These are phyloP conservation scores for Phoronis australis DNA, from an alignment of 2,888 invertebrate genomes.

Conservation along the genomic window DNA sequence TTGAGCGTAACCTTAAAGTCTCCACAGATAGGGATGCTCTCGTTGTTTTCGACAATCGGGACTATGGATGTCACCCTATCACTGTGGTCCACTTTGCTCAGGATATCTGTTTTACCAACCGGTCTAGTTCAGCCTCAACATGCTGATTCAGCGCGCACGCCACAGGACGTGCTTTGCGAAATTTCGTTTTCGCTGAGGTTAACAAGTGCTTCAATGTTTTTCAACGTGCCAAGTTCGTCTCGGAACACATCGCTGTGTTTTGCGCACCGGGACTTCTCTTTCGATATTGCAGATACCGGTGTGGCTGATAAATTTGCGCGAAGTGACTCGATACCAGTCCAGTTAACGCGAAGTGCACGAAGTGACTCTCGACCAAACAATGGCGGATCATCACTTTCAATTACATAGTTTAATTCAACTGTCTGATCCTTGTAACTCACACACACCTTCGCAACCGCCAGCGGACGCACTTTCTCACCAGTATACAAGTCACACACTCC, in stretches of 20 bases:
- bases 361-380: conserved; percentile 9
- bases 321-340: conserved; percentile 8
- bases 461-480: not conserved
- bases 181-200: conserved; percentile 2
- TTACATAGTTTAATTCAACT: not conserved
- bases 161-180: conserved; percentile 6
- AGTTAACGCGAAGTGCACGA: conserved; percentile 2
- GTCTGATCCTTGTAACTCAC: not conserved
- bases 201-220: conserved; percentile 2
- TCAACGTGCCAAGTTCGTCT: conserved; percentile 1
- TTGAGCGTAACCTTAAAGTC: too few species aligned
- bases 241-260: not conserved
- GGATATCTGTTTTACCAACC: conserved; percentile 10
- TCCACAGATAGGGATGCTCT: too few species aligned
- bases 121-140: conserved; percentile 18
- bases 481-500: too few species aligned
- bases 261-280: not conserved
- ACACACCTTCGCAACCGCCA: not conserved
- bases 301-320: too few species aligned
- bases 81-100: not conserved
- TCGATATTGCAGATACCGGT: too few species aligned
- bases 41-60: too few species aligned
- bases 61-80: too few species aligned
- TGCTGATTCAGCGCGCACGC: conserved; percentile 16
- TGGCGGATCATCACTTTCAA: conserved; percentile 2